These are phyloP conservation scores for Baryphthengus martii DNA, from an alignment of 2,113 vertebrate species.

Conservation along the genomic window DNA sequence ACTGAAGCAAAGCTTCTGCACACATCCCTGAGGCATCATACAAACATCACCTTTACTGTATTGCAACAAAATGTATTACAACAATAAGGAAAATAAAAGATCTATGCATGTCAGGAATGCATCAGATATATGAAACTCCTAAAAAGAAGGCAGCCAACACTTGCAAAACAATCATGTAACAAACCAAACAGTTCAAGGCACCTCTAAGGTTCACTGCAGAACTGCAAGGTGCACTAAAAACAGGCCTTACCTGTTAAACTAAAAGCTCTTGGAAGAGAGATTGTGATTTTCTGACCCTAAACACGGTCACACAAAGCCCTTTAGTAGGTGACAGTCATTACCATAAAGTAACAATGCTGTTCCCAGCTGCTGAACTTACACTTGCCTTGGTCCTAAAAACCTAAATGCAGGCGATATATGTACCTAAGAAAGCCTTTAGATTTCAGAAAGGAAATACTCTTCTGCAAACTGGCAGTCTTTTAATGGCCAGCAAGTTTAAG, in stretches of 20 bases:
- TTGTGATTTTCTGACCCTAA: not conserved
- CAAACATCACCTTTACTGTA: not conserved
- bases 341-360: fast-evolving
- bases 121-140: not conserved
- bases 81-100: not conserved
- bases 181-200: not conserved
- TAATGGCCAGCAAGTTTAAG: not conserved
- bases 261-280: not conserved
- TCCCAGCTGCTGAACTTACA: not conserved
- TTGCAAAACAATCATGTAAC: not conserved
- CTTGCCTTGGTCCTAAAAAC: not conserved
- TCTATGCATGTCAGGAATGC: not conserved
- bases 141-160: not conserved
- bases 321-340: not conserved
- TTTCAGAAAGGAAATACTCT: not conserved
- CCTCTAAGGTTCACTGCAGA: not conserved
- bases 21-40: not conserved
- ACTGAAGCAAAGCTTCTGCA: not conserved
- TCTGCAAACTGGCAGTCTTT: not conserved
- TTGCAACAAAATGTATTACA: not conserved
- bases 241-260: not conserved
- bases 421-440: not conserved
- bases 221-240: not conserved
- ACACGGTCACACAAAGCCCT: not conserved
- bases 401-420: not conserved